Conservation (phyloP, 2,888 invertebrate species). For the Pseudococcus longispinus region DNA sequence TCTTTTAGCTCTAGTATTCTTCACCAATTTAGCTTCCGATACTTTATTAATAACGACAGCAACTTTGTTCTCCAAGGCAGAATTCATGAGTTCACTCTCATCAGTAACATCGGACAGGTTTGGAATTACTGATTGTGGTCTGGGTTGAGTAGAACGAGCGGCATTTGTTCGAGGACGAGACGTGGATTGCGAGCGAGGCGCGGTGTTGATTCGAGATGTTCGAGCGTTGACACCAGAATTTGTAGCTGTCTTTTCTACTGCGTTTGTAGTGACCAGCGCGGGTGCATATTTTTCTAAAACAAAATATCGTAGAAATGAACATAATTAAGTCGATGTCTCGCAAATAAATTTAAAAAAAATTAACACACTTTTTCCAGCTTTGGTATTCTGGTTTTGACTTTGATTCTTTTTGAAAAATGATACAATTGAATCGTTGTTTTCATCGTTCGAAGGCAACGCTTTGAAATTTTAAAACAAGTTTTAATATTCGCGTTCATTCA, state of each 20-base stretch:
- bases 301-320: neutral
- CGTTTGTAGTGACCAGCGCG: neutral
- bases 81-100: neutral
- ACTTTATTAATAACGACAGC: neutral
- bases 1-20: neutral
- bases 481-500: neutral
- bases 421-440: slow-evolving; percentile 1
- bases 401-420: slow-evolving; percentile 21
- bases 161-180: neutral
- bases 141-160: neutral
- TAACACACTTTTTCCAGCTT: neutral
- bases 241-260: neutral
- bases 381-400: neutral
- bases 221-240: neutral
- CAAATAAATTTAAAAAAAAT: neutral
- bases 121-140: neutral
- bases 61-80: neutral
- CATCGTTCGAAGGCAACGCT: neutral
- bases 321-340: neutral
- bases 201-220: neutral
- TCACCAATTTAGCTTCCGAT: neutral
- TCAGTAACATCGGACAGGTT: neutral
- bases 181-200: neutral
- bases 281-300: neutral
- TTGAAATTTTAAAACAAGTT: neutral